Evolutionary conservation across 2,888 invertebrate species (phyloP), one percentile per base, ranked within the genome.

Genomic region (Stramonita haemastoma): DNA sequence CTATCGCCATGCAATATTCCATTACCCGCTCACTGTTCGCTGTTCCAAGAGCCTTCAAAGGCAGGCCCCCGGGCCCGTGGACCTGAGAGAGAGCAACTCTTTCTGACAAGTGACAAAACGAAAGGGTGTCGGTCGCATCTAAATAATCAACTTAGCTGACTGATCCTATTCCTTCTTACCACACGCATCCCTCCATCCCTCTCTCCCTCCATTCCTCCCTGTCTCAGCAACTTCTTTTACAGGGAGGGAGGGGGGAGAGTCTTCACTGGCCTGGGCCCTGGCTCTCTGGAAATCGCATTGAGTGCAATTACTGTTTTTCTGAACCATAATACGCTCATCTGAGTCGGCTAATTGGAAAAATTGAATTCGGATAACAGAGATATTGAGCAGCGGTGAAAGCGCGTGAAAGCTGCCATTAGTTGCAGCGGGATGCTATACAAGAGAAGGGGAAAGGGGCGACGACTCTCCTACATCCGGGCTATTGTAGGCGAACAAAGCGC

Each of bases 281-380:
- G 87, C 86, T 87, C 90, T 86, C 73, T 73, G 57, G 26, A 83
- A 90, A 87, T 90, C 87, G 86, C 90, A 89, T 90, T 89, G 87
- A 79, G 89, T 46, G 90, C 89, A 91, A 91, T 91, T 90, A 90
- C 87, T 89, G 89, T 91, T 91, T 91, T 91, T 91, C 91, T 91
- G 87, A 70, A 36, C n/a, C 81, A 91, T 90, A 91, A 91, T 91
- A 90, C 87, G 79, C 89, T 89, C 89, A 81, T 90, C 83, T 90
- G 90, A 91, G 89, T 84, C 85, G 81, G 89, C 91, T 91, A 91
- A 91, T 91, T 91, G 91, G 89, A 89, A 89, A 91, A 92, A 92
- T 92, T 92, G 91, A 92, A 92, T 92, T 92, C 91, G 89, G 89
- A 91, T 91, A 92, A 92, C 92, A 91, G 92, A 90, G 91, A 91